phyloP scores from a whole-genome alignment of 2,888 invertebrate genomes.

The Troglohyphantes excavatus region DNA sequence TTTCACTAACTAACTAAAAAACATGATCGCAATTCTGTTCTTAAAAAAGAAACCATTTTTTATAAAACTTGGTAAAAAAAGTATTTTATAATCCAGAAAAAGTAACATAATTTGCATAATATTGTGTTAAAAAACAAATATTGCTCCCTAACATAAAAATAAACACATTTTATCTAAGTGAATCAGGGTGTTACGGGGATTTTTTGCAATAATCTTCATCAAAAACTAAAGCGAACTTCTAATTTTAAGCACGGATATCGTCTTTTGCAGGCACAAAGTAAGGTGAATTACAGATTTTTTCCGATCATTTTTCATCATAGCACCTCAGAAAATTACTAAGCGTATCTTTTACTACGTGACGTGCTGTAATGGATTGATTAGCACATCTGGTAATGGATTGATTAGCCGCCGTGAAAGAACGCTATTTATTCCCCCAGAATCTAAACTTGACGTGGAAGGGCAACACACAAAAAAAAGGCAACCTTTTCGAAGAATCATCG shows the following conservation, averaged over 20 bases:
- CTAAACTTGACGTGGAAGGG: constrained; percentile 65
- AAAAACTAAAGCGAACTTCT: neutral
- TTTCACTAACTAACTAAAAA: too few species aligned
- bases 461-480: constrained; percentile 26
- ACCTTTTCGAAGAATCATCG: constrained; percentile 69
- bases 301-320: constrained; percentile 31
- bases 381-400: constrained; percentile 58
- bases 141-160: too few species aligned
- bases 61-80: too few species aligned
- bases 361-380: constrained; percentile 36
- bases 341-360: constrained; percentile 54
- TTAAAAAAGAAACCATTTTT: too few species aligned
- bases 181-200: too few species aligned
- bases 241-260: neutral
- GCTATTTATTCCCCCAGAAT: constrained; percentile 70
- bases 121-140: too few species aligned
- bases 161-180: too few species aligned
- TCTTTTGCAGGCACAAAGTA: too few species aligned
- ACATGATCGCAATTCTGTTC: too few species aligned
- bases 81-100: too few species aligned
- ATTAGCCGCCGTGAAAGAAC: constrained; percentile 36
- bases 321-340: constrained; percentile 4
- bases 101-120: too few species aligned
- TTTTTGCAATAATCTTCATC: too few species aligned
- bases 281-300: constrained; percentile 5